These are phyloP conservation scores for Peromyscus leucopus DNA, from an alignment of 2,113 vertebrate genomes.

Conservation along the genomic window DNA sequence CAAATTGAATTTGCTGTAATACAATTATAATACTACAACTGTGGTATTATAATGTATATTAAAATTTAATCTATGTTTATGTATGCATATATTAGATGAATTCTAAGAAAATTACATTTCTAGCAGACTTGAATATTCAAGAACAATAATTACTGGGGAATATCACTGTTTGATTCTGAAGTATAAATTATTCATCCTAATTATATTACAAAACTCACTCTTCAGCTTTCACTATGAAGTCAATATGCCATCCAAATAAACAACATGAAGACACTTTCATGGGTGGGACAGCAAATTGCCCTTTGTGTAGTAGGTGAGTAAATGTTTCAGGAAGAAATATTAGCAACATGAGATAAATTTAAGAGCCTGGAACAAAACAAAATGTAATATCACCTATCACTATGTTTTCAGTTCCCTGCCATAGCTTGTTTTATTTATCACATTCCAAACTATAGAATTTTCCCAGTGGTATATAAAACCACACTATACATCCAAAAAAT, in stretches of 20 bases:
- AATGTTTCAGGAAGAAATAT: conserved; percentile 35
- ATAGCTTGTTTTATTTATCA: conserved; percentile 10
- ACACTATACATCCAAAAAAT: neutral
- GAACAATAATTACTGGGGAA: conserved; percentile 49
- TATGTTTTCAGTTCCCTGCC: neutral
- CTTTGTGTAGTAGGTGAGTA: neutral
- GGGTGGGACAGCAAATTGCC: neutral
- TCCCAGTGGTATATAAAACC: neutral
- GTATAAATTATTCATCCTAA: conserved; percentile 39
- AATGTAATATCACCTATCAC: neutral
- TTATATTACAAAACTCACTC: neutral
- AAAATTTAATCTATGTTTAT: neutral
- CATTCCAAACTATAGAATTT: neutral
- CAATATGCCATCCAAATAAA: neutral
- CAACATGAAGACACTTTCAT: conserved; percentile 31
- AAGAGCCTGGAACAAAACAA: neutral
- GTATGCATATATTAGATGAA: conserved; percentile 14
- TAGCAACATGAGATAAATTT: conserved; percentile 30
- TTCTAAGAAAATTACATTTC: conserved; percentile 1
- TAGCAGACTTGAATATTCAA: conserved; percentile 24
- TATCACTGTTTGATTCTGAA: neutral
- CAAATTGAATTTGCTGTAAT: conserved; percentile 57
- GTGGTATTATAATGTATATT: neutral
- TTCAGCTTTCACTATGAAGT: conserved; percentile 12
- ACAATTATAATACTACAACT: conserved; percentile 24